Conservation (phyloP, 2,113 vertebrate species). For the Piprites chloris region DNA sequence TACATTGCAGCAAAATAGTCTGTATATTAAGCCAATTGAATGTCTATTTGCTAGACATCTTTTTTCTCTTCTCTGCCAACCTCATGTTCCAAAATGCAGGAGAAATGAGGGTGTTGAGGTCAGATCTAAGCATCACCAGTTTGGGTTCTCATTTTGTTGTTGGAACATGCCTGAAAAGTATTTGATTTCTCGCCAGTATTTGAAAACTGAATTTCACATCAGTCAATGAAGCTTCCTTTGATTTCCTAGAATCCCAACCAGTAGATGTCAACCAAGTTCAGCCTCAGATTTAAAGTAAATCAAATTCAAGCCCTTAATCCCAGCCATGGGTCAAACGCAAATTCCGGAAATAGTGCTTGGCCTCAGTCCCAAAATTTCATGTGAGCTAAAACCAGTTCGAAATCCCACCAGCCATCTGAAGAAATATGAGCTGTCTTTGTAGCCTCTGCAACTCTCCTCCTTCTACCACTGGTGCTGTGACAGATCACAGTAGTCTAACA, state of each 20-base stretch:
- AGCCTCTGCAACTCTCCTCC: background rate
- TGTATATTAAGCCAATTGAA: conserved; percentile 73
- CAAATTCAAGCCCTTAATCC: conserved; percentile 28
- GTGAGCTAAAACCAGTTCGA: conserved; percentile 3
- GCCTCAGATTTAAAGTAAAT: conserved; percentile 4
- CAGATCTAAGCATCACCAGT: background rate
- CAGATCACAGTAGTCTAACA: background rate
- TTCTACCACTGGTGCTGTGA: background rate
- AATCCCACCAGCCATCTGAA: conserved; percentile 9
- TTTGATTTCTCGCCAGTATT: background rate
- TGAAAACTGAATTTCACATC: background rate
- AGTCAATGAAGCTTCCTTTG: background rate
- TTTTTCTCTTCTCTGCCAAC: background rate
- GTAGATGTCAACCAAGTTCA: conserved; percentile 31
- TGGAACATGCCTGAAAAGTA: background rate
- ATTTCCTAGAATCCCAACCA: conserved; percentile 18
- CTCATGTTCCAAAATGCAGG: conserved; percentile 35
- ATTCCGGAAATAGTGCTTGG: background rate
- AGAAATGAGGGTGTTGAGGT: conserved; percentile 38
- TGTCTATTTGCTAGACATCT: conserved; percentile 67
- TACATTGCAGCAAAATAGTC: conserved; percentile 66
- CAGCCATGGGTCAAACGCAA: background rate
- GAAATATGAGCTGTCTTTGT: background rate
- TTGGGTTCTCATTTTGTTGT: background rate
- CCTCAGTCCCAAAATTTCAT: background rate